These are phyloP conservation scores for Pachyramphus minor DNA, from an alignment of 2,113 vertebrate genomes.

Conservation along the genomic window DNA sequence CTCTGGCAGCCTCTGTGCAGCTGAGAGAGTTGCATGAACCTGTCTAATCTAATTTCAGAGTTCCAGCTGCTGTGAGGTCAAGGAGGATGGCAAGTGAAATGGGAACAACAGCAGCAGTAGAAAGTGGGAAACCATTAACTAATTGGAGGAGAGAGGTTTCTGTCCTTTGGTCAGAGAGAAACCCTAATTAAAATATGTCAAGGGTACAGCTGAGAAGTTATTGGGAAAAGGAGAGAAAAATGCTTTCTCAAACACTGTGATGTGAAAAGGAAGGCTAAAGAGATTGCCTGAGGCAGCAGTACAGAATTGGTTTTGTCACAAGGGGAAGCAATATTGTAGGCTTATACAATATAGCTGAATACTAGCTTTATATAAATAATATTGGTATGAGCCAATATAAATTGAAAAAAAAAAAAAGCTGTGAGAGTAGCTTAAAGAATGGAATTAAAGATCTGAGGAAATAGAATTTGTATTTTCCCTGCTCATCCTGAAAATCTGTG, in stretches of 20 bases:
- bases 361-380: not conserved
- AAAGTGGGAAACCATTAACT: conserved; percentile 57
- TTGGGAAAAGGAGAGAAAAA: not conserved
- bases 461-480: not conserved
- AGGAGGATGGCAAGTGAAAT: not conserved
- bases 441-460: not conserved
- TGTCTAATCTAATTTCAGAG: conserved; percentile 47
- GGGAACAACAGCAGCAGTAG: conserved; percentile 7
- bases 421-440: not conserved
- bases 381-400: not conserved
- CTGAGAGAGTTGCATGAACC: not conserved
- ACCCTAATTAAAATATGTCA: conserved; percentile 21
- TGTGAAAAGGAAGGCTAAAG: not conserved
- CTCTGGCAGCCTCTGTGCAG: not conserved
- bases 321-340: not conserved
- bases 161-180: not conserved
- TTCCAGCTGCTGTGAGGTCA: conserved; percentile 40
- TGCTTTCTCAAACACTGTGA: not conserved
- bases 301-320: not conserved
- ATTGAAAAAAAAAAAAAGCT: not conserved
- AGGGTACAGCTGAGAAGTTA: not conserved
- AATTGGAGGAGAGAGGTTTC: conserved; percentile 44
- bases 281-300: not conserved
- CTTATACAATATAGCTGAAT: not conserved
- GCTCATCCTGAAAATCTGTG: not conserved